Base-by-base conservation (phyloP, 2,888 invertebrate genomes). In the Ormyrus pomaceus region DNA sequence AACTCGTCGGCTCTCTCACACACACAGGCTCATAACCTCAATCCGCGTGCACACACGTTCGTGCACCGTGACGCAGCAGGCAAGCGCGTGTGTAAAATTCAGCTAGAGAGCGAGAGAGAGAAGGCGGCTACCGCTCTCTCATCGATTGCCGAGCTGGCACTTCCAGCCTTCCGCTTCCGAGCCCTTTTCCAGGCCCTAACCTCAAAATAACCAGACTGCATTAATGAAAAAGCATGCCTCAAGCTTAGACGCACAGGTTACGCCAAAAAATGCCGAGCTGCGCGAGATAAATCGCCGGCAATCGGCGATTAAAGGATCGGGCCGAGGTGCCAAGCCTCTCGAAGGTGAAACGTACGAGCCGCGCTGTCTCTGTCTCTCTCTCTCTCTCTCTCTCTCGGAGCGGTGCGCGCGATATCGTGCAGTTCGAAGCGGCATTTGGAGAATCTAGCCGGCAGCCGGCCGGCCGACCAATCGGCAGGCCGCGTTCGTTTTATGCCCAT, bases 401-500 rank as follows among this genome's bases (percentile, higher is more conserved):
- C 34, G 34, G 34, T 34, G 4, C 53, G 45, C 58, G 64, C 72
- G 79, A 64, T 87, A 87, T 87, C 87, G 90, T 89, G 87, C 89
- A 88, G 88, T 90, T 89, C 88, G 88, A 89, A 51, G 88, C 90
- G 90, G 90, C 90, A 91, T 91, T 90, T 90, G 90, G 90, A 90
- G 90, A 90, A 91, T 89, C 89, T 88, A 90, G 87, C 89, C 91
- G 90, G 91, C 89, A 91, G 92, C 92, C 92, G 93, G 92, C 91
- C 91, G 87, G 86, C 89, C 91, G 88, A 92, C 95, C 95, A 95
- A 95, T 95, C 92, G 92, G 91, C 91, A 89, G 86, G 88, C 92
- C 89, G 91, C 89, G 92, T 93, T 93, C 93, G 93, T 94, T 94
- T 93, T 94, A 95, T 95, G 94, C 93, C 95, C 95, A 94, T 95